Conservation (phyloP, 2,113 vertebrate genomes). For the Protobothrops flavoviridis region DNA sequence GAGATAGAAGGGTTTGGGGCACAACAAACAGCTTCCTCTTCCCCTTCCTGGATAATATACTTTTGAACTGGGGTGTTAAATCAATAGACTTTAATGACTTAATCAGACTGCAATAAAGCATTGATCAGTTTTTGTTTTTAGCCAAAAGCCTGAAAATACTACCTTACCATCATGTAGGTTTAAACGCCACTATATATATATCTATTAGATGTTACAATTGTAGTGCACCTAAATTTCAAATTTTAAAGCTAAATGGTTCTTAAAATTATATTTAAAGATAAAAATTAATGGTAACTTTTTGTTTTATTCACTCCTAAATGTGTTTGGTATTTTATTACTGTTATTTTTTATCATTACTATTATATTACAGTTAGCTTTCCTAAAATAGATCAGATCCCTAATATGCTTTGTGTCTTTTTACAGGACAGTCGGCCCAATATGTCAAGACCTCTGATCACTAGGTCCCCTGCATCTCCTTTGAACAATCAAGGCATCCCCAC, state of each 20-base stretch:
- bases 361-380: not conserved
- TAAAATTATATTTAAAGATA: not conserved
- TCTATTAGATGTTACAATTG: constrained; percentile 6
- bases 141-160: not conserved
- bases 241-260: not conserved
- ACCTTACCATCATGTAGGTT: not conserved
- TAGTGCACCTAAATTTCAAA: not conserved
- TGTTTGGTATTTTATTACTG: constrained; percentile 13
- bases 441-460: constrained; percentile 98
- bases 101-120: constrained; percentile 32
- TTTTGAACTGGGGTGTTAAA: constrained; percentile 32
- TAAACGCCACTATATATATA: constrained; percentile 33
- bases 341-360: not conserved
- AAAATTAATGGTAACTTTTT: constrained; percentile 16
- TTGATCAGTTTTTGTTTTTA: not conserved
- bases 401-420: constrained; percentile 70
- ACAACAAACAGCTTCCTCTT: constrained; percentile 2
- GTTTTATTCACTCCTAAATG: constrained; percentile 3
- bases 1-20: constrained; percentile 54
- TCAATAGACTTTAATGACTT: constrained; percentile 35
- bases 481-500: constrained; percentile 98
- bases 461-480: constrained; percentile 96
- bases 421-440: constrained; percentile 98
- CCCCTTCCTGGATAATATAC: not conserved
- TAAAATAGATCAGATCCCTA: constrained; percentile 53